Base-by-base conservation (phyloP, 2,888 invertebrate species). In the Apotomis turbidana region DNA sequence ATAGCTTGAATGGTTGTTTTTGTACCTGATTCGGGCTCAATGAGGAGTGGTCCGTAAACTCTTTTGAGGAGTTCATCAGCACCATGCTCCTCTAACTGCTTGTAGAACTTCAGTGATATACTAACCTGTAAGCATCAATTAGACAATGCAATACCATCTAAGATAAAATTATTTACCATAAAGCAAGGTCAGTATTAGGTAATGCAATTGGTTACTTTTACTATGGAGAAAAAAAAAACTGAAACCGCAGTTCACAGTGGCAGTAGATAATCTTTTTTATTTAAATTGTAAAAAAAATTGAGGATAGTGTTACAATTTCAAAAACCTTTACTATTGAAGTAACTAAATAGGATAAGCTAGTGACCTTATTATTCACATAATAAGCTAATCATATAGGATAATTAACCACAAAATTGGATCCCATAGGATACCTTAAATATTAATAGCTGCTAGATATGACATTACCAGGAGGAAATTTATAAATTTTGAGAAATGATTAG, bases 81-180 rank as follows among this genome's bases (percentile, higher is more conserved):
- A 76, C 99, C 99, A 94, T 99, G 98, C 89, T 98, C 97, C 94
- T 98, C 98, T 85, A 99, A 95, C 93, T 99, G 98, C 93, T 98
- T 97, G 91, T 98, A 99, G 95, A 99, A 99, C 94, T 99, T 99
- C 85, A 99, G 94, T 83, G 98, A 97, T 94, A 99, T 99, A 95
- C 99, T 99, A 91, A 98, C 97, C 99, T 99, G 90, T 75, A 94
- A 94, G 78, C 36, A 75, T 12, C 13, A 13, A 44, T 49, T 41
- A 54, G 2, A 58, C 5, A 55, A 58, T 68, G 54, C 58, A 69
- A 15, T 51, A 10, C 5, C 15, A 49, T n/a, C 41, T 13, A 2
- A 10, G 5, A 13, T 41, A 41, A 5, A 15, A 36, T n/a, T 46
- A 10, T 8, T 3, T 9, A 41, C 46, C 38, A 49, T 41, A 0